Percentiles rank a stretch among this genome's conserved stretches.
Conservation (phyloP, 53 echinoderm and acorn worm species). For the Holothuria scabra region DNA sequence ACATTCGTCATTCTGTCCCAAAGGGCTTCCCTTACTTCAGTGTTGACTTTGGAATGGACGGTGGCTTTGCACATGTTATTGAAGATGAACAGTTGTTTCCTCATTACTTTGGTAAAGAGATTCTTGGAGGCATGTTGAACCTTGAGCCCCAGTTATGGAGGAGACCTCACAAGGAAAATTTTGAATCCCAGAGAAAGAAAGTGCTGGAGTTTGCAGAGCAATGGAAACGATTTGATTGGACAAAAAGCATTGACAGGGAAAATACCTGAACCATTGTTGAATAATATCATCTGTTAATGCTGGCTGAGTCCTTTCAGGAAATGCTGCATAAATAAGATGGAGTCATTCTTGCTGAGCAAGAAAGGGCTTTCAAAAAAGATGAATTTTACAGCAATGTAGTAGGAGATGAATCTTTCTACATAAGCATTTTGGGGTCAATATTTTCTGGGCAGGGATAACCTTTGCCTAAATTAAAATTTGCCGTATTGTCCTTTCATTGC, state of each 20-base stretch:
- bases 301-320: too few species aligned
- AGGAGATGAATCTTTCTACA: too few species aligned
- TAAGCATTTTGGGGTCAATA: too few species aligned
- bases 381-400: too few species aligned
- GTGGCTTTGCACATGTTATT: slow-evolving; percentile 99
- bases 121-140: slow-evolving; percentile 93
- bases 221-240: slow-evolving; percentile 99
- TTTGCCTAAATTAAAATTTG: too few species aligned
- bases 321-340: too few species aligned
- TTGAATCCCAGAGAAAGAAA: slow-evolving; percentile 83
- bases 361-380: too few species aligned
- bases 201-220: slow-evolving; percentile 86
- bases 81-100: slow-evolving; percentile 91
- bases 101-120: slow-evolving; percentile 98
- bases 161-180: slow-evolving; percentile 87
- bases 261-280: slow-evolving; percentile 29
- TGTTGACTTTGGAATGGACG: slow-evolving; percentile 97
- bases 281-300: not conserved
- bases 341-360: too few species aligned
- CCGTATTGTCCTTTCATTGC: too few species aligned
- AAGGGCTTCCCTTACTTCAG: slow-evolving; percentile 97
- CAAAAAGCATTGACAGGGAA: slow-evolving; percentile 81
- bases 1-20: slow-evolving; percentile 83
- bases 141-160: slow-evolving; percentile 91
- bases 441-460: too few species aligned